phyloP scores from a whole-genome alignment of 1,140 invertebrate species.

The Drosophila trapezifrons region DNA sequence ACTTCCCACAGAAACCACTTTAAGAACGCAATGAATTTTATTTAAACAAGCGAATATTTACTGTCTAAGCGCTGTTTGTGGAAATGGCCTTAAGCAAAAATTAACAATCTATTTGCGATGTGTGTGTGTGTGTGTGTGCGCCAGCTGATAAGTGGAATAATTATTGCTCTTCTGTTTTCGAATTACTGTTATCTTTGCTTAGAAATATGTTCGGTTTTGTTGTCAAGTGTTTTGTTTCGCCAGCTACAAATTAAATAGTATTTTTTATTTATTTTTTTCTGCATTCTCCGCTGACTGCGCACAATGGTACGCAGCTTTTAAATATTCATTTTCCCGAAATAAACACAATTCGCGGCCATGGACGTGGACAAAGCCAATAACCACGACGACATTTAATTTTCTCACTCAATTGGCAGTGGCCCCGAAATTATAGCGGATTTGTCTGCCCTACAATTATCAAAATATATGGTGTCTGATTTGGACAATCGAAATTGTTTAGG shows the following conservation, averaged over 20 bases:
- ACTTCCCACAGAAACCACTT: not conserved
- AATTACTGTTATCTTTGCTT: slow-evolving; percentile 32
- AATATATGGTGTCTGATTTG: slow-evolving; percentile 32
- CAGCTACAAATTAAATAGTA: slow-evolving; percentile 9
- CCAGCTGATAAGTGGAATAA: slow-evolving; percentile 39
- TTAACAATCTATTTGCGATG: slow-evolving; percentile 16
- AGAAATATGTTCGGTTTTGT: slow-evolving; percentile 34
- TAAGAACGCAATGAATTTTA: not conserved
- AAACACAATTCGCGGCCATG: slow-evolving; percentile 9
- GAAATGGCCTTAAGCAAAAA: slow-evolving; percentile 15
- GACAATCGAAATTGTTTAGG: slow-evolving; percentile 1
- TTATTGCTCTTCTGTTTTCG: slow-evolving; percentile 31
- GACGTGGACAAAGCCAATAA: slow-evolving; percentile 28
- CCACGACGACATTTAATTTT: slow-evolving; percentile 16
- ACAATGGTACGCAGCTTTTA: slow-evolving; percentile 36
- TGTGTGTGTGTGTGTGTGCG: slow-evolving; percentile 4
- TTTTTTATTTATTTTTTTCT: slow-evolving; percentile 15
- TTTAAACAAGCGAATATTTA: slow-evolving; percentile 9
- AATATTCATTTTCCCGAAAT: slow-evolving; percentile 24
- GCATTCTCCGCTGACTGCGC: slow-evolving; percentile 28
- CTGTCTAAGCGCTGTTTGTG: slow-evolving; percentile 4
- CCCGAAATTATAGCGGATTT: slow-evolving; percentile 5
- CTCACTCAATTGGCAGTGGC: slow-evolving; percentile 22
- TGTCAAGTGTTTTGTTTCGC: slow-evolving; percentile 34
- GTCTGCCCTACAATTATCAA: slow-evolving; percentile 5